These are phyloP conservation scores for Hydroisotoma schaefferi DNA, from an alignment of 2,888 invertebrate species.

Conservation along the genomic window DNA sequence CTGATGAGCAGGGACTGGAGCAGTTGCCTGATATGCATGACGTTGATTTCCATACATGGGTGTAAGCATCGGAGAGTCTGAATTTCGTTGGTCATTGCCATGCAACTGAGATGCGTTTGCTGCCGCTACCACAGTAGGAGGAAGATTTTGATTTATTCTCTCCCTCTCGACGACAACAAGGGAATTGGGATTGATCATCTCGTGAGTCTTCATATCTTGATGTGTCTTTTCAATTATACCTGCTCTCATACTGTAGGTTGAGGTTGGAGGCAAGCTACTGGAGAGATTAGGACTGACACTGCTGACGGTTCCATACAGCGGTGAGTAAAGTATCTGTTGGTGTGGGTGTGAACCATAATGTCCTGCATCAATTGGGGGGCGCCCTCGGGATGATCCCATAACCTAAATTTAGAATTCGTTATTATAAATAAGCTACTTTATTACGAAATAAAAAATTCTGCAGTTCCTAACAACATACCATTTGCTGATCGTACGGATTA, in stretches of 20 bases:
- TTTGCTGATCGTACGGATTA: constrained; percentile 38
- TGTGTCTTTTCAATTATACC: not conserved
- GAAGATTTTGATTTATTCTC: constrained; percentile 3
- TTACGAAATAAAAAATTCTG: not conserved
- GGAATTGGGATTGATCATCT: no score
- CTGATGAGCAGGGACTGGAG: constrained; percentile 35
- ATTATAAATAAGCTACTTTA: not conserved
- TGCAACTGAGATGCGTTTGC: no score
- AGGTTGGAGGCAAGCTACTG: not conserved
- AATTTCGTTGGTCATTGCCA: constrained; percentile 52
- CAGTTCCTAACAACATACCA: constrained; percentile 31
- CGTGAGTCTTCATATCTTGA: no score
- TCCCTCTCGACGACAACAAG: not conserved
- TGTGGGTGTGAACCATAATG: not conserved
- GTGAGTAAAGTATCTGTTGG: not conserved
- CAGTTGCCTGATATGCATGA: constrained; percentile 51
- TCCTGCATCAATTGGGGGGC: not conserved
- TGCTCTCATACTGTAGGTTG: not conserved
- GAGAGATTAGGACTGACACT: not conserved
- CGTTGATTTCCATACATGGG: constrained; percentile 51
- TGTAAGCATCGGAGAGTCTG: constrained; percentile 62
- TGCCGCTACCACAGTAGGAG: not conserved
- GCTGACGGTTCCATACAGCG: not conserved
- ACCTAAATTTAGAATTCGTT: not conserved
- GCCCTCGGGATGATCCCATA: not conserved